These are phyloP conservation scores for Melipona beecheii DNA, from an alignment of 2,888 invertebrate species.

Conservation along the genomic window DNA sequence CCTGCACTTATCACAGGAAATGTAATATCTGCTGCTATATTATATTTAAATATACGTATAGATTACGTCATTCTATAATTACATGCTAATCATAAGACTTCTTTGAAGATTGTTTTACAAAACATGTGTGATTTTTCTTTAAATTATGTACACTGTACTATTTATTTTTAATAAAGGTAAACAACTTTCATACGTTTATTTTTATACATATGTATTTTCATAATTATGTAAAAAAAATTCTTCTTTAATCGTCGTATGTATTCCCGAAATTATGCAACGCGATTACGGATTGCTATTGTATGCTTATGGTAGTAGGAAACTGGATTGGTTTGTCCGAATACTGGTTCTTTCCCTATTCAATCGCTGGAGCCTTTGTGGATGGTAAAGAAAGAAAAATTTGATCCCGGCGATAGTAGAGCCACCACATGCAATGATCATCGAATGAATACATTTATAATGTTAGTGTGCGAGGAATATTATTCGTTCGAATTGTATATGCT, in stretches of 20 bases:
- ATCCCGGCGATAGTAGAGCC: conserved; percentile 68
- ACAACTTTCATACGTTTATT: too few relatives aligned
- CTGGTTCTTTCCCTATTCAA: conserved; percentile 45
- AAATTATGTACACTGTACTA: background rate
- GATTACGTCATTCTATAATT: background rate
- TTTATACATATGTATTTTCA: background rate
- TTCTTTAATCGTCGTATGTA: conserved; percentile 1
- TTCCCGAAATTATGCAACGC: conserved; percentile 47
- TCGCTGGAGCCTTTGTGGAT: conserved; percentile 68
- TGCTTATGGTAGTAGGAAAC: conserved; percentile 45
- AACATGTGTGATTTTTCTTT: background rate
- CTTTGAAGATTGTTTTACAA: background rate
- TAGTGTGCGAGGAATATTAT: conserved; percentile 33
- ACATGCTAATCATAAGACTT: background rate
- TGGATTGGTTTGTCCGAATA: conserved; percentile 36
- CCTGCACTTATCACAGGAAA: background rate
- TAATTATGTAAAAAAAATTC: background rate
- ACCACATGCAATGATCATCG: conserved; percentile 31
- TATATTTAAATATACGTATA: background rate
- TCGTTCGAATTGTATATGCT: background rate
- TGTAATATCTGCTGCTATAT: background rate
- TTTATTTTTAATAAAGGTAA: conserved; percentile 27
- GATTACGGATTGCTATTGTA: conserved; percentile 52
- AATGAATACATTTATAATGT: conserved; percentile 30
- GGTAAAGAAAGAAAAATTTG: conserved; percentile 75